These are phyloP conservation scores for Chunga burmeisteri DNA, from an alignment of 2,113 vertebrate species.

Conservation along the genomic window DNA sequence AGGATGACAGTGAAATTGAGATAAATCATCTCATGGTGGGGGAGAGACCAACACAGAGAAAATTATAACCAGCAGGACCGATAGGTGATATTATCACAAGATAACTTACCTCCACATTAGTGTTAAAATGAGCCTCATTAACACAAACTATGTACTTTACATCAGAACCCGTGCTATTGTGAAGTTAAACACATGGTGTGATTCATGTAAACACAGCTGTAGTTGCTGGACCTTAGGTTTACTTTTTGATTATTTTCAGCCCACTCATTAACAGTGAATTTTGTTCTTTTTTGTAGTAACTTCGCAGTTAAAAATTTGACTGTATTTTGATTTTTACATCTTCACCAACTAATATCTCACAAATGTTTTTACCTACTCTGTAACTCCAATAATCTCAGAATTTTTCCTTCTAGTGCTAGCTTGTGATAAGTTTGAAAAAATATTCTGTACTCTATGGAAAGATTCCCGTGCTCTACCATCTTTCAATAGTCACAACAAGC, in stretches of 20 bases:
- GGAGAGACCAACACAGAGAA: neutral
- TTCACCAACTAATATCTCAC: neutral
- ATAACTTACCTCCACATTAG: neutral
- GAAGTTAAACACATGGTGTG: neutral
- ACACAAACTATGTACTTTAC: neutral
- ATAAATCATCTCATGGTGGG: neutral
- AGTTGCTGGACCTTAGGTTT: neutral
- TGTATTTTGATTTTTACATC: neutral
- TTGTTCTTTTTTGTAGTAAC: neutral
- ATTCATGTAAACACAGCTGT: neutral
- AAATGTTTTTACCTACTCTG: neutral
- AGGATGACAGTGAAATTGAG: constrained; percentile 24
- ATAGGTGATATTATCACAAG: neutral
- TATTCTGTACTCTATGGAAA: neutral
- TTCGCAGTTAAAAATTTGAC: neutral
- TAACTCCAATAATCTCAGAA: neutral
- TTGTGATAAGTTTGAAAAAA: neutral
- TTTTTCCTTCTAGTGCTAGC: neutral
- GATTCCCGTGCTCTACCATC: neutral
- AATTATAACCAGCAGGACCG: neutral
- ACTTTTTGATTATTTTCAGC: neutral
- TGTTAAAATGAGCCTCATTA: neutral
- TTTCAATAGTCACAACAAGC: neutral
- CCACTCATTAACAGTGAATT: neutral
- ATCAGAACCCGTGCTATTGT: neutral